Evolutionary conservation across 1,140 invertebrate genomes (phyloP).

Genomic region (Bradysia coprophila): DNA sequence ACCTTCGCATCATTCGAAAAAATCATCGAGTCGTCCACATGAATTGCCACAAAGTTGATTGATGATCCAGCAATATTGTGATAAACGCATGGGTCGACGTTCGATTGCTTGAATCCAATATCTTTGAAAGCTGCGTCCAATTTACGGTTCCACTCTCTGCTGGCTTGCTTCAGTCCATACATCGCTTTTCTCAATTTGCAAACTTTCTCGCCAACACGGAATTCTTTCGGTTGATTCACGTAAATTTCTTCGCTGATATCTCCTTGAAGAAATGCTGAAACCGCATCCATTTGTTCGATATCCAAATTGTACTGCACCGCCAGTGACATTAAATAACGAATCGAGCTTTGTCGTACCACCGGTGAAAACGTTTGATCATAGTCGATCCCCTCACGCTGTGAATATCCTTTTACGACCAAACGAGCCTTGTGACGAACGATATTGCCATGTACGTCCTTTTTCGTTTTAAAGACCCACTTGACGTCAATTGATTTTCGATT

Average conservation of each 20-base stretch:
- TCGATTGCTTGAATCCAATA: conserved; percentile 4
- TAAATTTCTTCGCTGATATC: conserved; percentile 4
- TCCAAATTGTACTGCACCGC: conserved; percentile 9
- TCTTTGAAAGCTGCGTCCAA: conserved; percentile 6
- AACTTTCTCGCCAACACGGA: conserved; percentile 1
- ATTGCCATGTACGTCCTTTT: not conserved
- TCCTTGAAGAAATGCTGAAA: conserved; percentile 14
- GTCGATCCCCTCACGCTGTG: conserved; percentile 8
- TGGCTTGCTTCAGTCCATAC: conserved; percentile 1
- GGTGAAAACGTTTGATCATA: conserved; percentile 9
- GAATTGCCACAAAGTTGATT: conserved; percentile 8
- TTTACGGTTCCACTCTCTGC: conserved; percentile 15
- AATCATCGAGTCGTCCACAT: conserved; percentile 11
- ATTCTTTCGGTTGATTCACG: conserved; percentile 13
- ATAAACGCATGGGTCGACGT: conserved; percentile 12
- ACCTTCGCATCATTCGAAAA: not conserved
- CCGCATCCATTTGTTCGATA: conserved; percentile 11
- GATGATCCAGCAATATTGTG: conserved; percentile 5
- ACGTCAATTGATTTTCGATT: too few species aligned
- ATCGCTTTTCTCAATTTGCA: conserved; percentile 2
- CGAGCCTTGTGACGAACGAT: conserved; percentile 5
- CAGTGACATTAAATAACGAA: conserved; percentile 9
- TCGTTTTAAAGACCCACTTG: conserved; percentile 10
- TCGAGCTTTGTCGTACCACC: conserved; percentile 5
- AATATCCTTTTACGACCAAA: conserved; percentile 11